Base-by-base conservation (phyloP, 2,888 invertebrate genomes). In the Apamea epomidion region DNA sequence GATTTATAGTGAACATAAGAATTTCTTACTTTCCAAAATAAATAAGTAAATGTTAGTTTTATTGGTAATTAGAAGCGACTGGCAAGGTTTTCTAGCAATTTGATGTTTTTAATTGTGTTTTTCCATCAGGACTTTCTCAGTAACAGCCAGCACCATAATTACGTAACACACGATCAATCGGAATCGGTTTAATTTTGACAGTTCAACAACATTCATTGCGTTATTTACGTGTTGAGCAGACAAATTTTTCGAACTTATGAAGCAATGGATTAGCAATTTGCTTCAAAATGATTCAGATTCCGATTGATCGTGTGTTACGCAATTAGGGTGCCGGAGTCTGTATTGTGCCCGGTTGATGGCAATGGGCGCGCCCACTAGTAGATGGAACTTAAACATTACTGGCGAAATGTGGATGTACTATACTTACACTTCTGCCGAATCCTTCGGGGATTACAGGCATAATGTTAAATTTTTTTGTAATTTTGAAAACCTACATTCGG, bases 41-140 rank as follows among this genome's bases (percentile, higher is more conserved):
- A n/a, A n/a, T n/a, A 45, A 54, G 25, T 25, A 37, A n/a, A 12
- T 73, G 29, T 69, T 48, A 29, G 54, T 60, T 65, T 74, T 81
- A 71, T 71, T 12, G 42, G n/a, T 64, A 65, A 62, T 21, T 58
- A 80, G n/a, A 25, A 18, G 68, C 42, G 54, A 45, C 18, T 25
- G 72, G 45, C 3, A 42, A 62, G n/a, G 10, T 65, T 68, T 72
- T 54, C 54, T 16, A 69, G 45, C 18, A 65, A 73, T 12, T 58
- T 42, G 32, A 62, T 25, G 7, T 29, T 71, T 48, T 6, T 29
- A 29, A 25, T 21, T 25, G 12, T 25, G 29, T 7, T 21, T 64
- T 32, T 32, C 1, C 32, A 21, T 64, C 18, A 64, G 32, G 32
- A 21, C 8, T 32, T 32, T 37, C 21, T 37, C 32, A 32, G 18